Conservation (phyloP, 2,113 vertebrate genomes). For the Hiodon tergisus region DNA sequence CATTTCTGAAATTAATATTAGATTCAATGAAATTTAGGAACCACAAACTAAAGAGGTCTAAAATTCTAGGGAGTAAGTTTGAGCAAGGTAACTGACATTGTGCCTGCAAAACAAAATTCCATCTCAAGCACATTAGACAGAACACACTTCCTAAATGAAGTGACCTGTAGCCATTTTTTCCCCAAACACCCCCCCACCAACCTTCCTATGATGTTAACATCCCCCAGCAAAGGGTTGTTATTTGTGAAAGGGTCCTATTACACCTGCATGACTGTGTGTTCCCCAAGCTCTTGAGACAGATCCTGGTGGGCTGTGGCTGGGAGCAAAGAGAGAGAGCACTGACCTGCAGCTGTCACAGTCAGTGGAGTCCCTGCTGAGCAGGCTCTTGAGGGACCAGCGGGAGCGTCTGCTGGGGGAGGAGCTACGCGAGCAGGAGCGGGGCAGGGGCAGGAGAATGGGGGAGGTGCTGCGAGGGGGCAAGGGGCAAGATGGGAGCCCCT, state of each 20-base stretch:
- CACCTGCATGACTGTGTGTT: background rate
- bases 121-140: background rate
- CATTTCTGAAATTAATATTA: no score
- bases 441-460: conserved; percentile 46
- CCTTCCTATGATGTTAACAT: no score
- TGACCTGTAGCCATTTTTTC: no score
- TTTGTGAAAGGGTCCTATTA: background rate
- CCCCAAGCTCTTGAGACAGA: background rate
- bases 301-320: background rate
- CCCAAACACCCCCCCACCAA: no score
- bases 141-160: no score
- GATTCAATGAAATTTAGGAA: no score
- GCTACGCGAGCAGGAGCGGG: conserved; percentile 56
- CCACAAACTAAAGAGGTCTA: no score
- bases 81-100: background rate
- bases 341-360: conserved; percentile 66
- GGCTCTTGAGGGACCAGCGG: conserved; percentile 63
- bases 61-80: no score
- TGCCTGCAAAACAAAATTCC: background rate
- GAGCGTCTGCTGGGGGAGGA: conserved; percentile 59
- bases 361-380: conserved; percentile 58
- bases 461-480: conserved; percentile 24
- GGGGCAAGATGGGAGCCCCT: background rate
- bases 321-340: conserved; percentile 38
- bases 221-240: background rate